These are phyloP conservation scores for Folsomia manolachei DNA, from an alignment of 2,888 invertebrate species.

Conservation along the genomic window DNA sequence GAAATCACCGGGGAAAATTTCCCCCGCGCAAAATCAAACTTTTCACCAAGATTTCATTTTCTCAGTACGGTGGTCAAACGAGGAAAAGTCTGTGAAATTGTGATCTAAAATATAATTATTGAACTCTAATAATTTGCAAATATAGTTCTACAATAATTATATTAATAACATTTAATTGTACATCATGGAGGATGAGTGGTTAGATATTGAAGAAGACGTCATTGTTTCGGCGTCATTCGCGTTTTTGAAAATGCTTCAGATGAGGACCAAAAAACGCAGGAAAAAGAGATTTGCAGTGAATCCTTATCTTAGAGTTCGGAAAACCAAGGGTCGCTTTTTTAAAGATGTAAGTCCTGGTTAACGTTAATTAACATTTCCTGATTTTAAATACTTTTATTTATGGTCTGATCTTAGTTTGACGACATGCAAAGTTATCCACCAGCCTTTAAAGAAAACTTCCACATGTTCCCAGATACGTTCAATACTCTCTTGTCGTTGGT, in stretches of 20 bases:
- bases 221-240: not conserved
- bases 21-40: no score
- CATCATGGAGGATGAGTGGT: no score
- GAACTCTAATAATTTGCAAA: no score
- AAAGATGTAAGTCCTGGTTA: slow-evolving; percentile 14
- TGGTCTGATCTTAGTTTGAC: slow-evolving; percentile 8
- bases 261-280: not conserved
- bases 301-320: slow-evolving; percentile 6
- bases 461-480: not conserved
- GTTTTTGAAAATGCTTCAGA: no score
- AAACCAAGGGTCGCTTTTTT: slow-evolving; percentile 2
- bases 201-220: not conserved
- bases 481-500: not conserved
- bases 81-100: no score
- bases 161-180: no score
- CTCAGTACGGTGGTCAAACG: no score
- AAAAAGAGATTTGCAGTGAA: not conserved
- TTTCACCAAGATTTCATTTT: no score
- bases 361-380: not conserved
- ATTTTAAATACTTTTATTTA: no score
- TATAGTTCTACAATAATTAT: no score
- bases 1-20: no score
- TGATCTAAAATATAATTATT: no score
- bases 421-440: not conserved
- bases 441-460: slow-evolving; percentile 13